Conservation (phyloP, 2,888 invertebrate species). For the Andrena hattorfiana region DNA sequence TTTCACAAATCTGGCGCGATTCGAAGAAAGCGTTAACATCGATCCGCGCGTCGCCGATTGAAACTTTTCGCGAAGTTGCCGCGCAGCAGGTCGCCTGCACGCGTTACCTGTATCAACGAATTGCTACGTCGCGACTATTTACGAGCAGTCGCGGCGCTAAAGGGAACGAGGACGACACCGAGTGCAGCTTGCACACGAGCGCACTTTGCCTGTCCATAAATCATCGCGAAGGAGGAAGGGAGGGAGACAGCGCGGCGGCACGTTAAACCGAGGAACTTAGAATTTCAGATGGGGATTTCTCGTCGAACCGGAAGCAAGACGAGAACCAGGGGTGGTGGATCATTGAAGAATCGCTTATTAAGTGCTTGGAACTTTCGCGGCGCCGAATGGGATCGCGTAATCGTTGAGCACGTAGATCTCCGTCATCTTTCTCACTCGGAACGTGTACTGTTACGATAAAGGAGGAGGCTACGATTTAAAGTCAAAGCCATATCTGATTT, state of each 20-base stretch:
- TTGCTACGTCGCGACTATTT: constrained; percentile 22
- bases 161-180: constrained; percentile 33
- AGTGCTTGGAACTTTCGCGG: constrained; percentile 14
- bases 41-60: neutral
- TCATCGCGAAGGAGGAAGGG: neutral
- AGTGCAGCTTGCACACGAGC: neutral
- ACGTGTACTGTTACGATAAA: neutral
- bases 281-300: constrained; percentile 38
- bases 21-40: neutral
- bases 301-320: neutral
- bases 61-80: neutral
- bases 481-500: too few species aligned
- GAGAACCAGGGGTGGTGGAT: constrained; percentile 27
- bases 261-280: constrained; percentile 10
- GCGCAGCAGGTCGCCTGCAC: neutral
- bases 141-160: neutral
- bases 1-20: neutral
- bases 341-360: constrained; percentile 17
- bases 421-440: neutral
- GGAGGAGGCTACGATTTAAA: too few species aligned
- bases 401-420: neutral
- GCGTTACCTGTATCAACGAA: constrained; percentile 34
- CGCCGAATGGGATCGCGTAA: neutral
- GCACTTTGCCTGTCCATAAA: constrained; percentile 27
- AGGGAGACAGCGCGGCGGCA: neutral